Evolutionary conservation across 53 echinoderm and acorn worm genomes (phyloP).

Genomic region (Apostichopus leukothele): DNA sequence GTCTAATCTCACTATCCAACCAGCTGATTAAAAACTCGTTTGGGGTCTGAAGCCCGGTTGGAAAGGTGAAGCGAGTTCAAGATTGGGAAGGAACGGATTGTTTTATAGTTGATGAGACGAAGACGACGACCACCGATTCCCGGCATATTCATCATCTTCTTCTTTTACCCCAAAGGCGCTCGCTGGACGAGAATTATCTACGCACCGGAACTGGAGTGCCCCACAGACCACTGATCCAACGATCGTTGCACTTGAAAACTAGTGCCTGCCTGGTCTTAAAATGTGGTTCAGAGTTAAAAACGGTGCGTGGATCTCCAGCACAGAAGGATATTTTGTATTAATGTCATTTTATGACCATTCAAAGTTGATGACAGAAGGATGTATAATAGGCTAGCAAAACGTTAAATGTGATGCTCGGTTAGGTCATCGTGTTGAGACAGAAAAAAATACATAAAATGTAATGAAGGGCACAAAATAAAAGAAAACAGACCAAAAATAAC

Average conservation of each 20-base stretch:
- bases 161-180: conserved; percentile 18
- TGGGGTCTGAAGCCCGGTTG: conserved; percentile 11
- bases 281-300: too few relatives aligned
- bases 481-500: too few relatives aligned
- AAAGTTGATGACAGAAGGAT: too few relatives aligned
- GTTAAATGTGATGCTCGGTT: too few relatives aligned
- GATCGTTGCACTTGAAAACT: conserved; percentile 32
- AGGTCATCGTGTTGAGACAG: too few relatives aligned
- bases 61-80: conserved; percentile 40
- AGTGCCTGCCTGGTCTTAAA: too few relatives aligned
- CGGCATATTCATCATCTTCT: not conserved
- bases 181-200: conserved; percentile 2
- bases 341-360: too few relatives aligned
- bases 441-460: too few relatives aligned
- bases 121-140: not conserved
- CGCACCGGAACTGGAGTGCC: conserved; percentile 20
- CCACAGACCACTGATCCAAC: not conserved
- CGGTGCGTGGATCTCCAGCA: too few relatives aligned
- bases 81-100: not conserved
- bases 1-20: conserved; percentile 24
- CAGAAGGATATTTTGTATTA: too few relatives aligned
- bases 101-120: not conserved
- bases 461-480: too few relatives aligned
- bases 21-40: conserved; percentile 39
- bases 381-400: too few relatives aligned